Conservation (phyloP, 2,797 vertebrate genomes). For the Semotilus atromaculatus region DNA sequence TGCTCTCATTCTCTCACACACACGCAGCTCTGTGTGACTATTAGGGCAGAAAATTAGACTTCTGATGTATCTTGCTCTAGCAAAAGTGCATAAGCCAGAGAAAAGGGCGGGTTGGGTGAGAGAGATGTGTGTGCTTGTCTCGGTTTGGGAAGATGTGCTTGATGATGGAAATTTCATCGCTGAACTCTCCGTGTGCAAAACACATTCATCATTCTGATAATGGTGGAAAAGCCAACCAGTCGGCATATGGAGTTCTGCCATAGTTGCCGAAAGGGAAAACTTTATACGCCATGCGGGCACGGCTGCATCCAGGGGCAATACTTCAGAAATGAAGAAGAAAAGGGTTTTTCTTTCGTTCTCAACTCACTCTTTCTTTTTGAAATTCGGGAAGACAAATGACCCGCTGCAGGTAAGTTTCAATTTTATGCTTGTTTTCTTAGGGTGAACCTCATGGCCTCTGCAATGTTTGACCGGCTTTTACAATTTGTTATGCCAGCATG, state of each 20-base stretch:
- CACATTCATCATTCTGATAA: conserved; percentile 64
- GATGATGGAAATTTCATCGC: conserved; percentile 58
- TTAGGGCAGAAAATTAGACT: conserved; percentile 43
- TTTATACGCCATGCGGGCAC: conserved; percentile 49
- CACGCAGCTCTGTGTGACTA: conserved; percentile 9
- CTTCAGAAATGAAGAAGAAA: conserved; percentile 47
- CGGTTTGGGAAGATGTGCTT: conserved; percentile 52
- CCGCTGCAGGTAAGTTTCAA: conserved; percentile 67
- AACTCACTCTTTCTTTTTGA: conserved; percentile 45
- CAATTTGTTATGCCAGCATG: conserved; percentile 11
- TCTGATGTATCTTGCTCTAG: conserved; percentile 26
- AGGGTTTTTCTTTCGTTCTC: conserved; percentile 44
- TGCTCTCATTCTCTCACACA: conserved; percentile 40
- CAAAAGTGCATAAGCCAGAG: background rate
- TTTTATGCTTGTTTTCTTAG: conserved; percentile 47
- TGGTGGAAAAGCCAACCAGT: conserved; percentile 40
- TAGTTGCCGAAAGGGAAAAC: conserved; percentile 53
- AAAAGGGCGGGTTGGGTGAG: conserved; percentile 14
- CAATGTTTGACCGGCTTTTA: conserved; percentile 47
- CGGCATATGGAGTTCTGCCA: conserved; percentile 45
- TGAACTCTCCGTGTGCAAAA: conserved; percentile 60
- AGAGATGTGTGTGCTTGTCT: conserved; percentile 25
- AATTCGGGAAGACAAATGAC: conserved; percentile 58
- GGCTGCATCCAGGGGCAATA: conserved; percentile 44
- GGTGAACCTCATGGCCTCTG: conserved; percentile 32